Evolutionary conservation across 2,797 vertebrate genomes (phyloP), one percentile per base, ranked within the genome.

Genomic region (Karalla daura): DNA sequence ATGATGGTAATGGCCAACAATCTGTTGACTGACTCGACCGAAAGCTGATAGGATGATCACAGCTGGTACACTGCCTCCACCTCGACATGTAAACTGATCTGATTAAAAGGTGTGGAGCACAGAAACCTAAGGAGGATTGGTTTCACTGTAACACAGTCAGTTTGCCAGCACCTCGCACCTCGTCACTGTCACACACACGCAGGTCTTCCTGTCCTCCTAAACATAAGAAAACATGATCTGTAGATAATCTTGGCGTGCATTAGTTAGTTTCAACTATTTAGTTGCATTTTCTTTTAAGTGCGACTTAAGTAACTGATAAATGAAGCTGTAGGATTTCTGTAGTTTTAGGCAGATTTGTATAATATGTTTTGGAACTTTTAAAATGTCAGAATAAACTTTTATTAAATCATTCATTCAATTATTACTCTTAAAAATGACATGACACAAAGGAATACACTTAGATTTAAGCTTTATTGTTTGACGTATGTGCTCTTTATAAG

Each of bases 41-140:
- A 70, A 74, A 67, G 53, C 35, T 17, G 35, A 65, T 47, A 13
- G 14, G 17, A 55, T 27, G 52, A 33, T 54, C 51, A 55, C 25
- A 18, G 43, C 45, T 66, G 33, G 59, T 32, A 15, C 30, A 49
- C 24, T 5, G 59, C 20, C 46, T 50, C 25, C 51, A 60, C 18
- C 44, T 61, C 24, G 15, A 13, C 2, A 52, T 53, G 83, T 77
- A 82, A 88, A 37, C 21, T 20, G 81, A 86, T 59, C 49, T 69
- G 50, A 27, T 55, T 2, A 68, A 64, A 73, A 88, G 77, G 65
- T 80, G 75, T 81, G 32, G 44, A 45, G 36, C 40, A 59, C 44
- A 78, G 86, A 84, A 87, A 88, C 79, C 2, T 27, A 51, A 89
- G 60, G 20, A 18, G 81, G 65, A 24, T 74, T 23, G 37, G 46